Evolutionary conservation across 2,797 vertebrate species (phyloP).

Genomic region (Acanthiza pusilla): DNA sequence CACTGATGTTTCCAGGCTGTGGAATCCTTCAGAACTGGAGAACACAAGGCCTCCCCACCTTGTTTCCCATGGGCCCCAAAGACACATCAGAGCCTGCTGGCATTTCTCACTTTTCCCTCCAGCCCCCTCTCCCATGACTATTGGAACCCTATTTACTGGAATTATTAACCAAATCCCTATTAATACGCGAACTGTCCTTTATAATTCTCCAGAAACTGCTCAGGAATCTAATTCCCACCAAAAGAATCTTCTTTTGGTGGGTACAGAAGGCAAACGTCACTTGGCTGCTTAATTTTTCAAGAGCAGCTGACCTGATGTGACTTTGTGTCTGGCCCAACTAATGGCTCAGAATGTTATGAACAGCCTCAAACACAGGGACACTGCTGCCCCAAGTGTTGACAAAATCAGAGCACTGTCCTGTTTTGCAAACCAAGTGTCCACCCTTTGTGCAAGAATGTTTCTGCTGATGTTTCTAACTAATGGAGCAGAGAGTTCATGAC

Average conservation of each 20-base stretch:
- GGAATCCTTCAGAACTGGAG: neutral
- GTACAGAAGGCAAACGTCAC: neutral
- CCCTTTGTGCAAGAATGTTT: neutral
- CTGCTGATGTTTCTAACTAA: neutral
- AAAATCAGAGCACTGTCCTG: neutral
- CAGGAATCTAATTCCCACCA: neutral
- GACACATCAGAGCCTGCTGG: neutral
- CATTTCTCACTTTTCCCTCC: neutral
- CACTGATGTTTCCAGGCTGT: neutral
- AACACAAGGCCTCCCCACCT: neutral
- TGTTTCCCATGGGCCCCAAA: neutral
- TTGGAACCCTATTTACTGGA: neutral
- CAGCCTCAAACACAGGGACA: neutral
- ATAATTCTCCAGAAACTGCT: neutral
- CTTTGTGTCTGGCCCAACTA: neutral
- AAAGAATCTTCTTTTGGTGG: neutral
- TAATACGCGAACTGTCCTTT: neutral
- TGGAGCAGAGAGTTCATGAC: neutral
- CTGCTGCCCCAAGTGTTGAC: fast-evolving
- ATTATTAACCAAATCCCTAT: neutral
- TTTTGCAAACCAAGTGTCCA: neutral
- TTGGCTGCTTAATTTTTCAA: neutral
- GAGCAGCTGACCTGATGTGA: neutral
- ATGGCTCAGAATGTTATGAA: neutral
- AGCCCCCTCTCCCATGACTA: neutral